Base-by-base conservation (phyloP, 2,888 invertebrate species). In the Polyommatus iphigenia region DNA sequence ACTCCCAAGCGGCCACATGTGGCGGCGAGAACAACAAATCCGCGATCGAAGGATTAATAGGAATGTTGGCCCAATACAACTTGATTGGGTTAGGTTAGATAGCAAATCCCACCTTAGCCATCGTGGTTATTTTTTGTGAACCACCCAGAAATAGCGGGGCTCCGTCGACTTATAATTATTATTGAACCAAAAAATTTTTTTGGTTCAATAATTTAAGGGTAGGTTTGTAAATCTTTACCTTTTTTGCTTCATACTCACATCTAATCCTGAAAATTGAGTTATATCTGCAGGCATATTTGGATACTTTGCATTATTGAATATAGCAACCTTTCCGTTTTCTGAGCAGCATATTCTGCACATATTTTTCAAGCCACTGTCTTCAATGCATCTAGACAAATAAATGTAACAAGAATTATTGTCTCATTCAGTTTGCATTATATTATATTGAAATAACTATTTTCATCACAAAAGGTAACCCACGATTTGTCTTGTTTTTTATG, bases 271-370 rank as follows among this genome's bases (percentile, higher is more conserved):
- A 83, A 93, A 89, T 76, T 89, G 83, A 78, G 87, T 85, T 57
- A 93, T 90, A 81, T 93, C 91, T 77, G 90, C 89, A 80, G 90
- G 85, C 82, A 93, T 88, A 80, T 91, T 86, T 50, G 90, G 89
- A 57, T 90, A 86, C 6, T 84, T 80, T 62, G 85, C 82, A 81
- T 91, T 91, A 78, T 91, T 86, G 79, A 93, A 93, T 83, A 93
- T 92, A 36, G 90, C 88, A 80, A 92, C 86, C 73, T 86, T 84
- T 79, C 91, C 93, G 80, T 85, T 86, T 81, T 89, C 87, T 59
- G 85, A 81, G 80, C 87, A 86, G 80, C 93, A 93, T 83, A 91
- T 87, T 83, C 93, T 87, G 82, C 93, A 93, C 83, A 86, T 84
- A 77, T 80, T 83, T 67, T 83, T 75, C 6, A 75, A 50, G 50